Evolutionary conservation across 2,888 invertebrate genomes (phyloP).

Genomic region (Lacanobia wlatinum): DNA sequence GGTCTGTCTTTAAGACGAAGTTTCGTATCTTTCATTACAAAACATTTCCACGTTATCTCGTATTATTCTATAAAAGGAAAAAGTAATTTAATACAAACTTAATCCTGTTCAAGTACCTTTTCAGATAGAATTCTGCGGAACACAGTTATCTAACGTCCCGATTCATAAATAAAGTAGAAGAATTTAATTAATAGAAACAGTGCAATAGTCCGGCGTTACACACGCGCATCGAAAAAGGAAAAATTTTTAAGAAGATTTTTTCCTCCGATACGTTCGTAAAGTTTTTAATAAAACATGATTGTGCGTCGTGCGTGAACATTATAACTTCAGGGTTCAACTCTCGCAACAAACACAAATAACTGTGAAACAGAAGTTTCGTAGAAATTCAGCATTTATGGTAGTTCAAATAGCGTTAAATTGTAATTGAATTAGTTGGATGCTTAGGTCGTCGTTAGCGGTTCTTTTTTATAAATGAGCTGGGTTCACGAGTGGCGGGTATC

Average conservation of each 20-base stretch:
- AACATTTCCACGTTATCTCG: conserved; percentile 11
- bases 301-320: conserved; percentile 51
- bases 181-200: conserved; percentile 81
- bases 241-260: conserved; percentile 1
- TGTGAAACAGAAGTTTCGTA: conserved; percentile 44
- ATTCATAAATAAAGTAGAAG: conserved; percentile 74
- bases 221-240: conserved; percentile 32
- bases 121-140: conserved; percentile 58
- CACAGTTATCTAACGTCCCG: conserved; percentile 46
- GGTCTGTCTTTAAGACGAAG: conserved; percentile 2
- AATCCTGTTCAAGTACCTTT: conserved; percentile 38
- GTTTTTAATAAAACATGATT: conserved; percentile 55
- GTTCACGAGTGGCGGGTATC: conserved; percentile 39
- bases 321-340: conserved; percentile 54
- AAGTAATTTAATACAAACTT: conserved; percentile 9
- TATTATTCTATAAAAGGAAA: conserved; percentile 13
- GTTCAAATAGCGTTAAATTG: conserved; percentile 53
- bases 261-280: conserved; percentile 25
- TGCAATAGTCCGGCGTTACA: conserved; percentile 59
- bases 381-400: conserved; percentile 36
- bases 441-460: conserved; percentile 40
- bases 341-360: conserved; percentile 51
- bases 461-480: conserved; percentile 45
- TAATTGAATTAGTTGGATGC: conserved; percentile 54
- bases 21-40: conserved; percentile 24